Conservation (phyloP, 92 coral and sea anemone species). For the Isaurus tuberculatus region DNA sequence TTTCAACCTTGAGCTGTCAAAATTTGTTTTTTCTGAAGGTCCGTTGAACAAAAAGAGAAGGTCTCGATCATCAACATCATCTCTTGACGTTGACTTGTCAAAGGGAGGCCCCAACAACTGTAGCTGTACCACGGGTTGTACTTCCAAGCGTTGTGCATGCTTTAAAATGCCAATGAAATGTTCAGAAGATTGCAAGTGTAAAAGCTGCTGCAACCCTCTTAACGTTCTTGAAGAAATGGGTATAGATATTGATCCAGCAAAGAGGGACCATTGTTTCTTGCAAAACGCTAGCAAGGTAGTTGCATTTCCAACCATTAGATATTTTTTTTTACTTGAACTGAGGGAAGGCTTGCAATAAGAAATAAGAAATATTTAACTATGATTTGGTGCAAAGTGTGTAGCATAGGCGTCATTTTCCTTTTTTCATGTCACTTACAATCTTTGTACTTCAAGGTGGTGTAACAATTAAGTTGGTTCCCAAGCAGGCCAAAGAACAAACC, state of each 20-base stretch:
- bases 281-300: conserved; percentile 68
- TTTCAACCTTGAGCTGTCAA: no score
- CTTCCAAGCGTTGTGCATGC: conserved; percentile 65
- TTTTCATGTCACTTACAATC: no score
- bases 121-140: conserved; percentile 68
- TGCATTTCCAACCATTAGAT: not conserved
- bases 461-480: no score
- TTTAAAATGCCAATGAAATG: conserved; percentile 53
- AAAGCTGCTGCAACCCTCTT: conserved; percentile 66
- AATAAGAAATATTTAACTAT: no score
- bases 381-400: no score
- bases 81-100: not conserved
- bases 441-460: no score
- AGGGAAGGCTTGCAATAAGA: no score
- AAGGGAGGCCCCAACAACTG: conserved; percentile 33
- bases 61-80: conserved; percentile 23
- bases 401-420: no score
- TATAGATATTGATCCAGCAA: conserved; percentile 58
- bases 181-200: conserved; percentile 57
- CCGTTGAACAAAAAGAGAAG: conserved; percentile 31
- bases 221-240: conserved; percentile 70
- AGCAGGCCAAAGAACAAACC: no score
- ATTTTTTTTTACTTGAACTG: no score
- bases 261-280: conserved; percentile 72
- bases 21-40: not conserved